A percentile compares a stretch with the other conserved stretches of the same genome.
These are phyloP conservation scores for Fistularia commersonii DNA, from an alignment of 2,797 vertebrate species.

Conservation along the genomic window DNA sequence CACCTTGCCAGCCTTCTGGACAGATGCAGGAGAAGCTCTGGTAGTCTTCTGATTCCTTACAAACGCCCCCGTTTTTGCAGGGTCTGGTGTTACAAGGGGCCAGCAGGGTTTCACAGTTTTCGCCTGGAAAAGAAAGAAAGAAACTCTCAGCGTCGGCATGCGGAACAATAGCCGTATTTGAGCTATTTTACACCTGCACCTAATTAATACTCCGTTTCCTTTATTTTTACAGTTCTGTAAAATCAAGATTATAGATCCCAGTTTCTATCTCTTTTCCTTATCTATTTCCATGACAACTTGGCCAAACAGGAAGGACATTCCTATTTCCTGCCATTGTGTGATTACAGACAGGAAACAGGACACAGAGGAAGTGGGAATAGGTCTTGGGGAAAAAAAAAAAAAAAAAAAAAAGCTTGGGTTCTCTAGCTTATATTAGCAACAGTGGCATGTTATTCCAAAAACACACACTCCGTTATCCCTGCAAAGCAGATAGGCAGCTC, in stretches of 20 bases:
- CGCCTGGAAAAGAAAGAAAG: conserved; percentile 70
- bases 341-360: conserved; percentile 84
- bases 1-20: conserved; percentile 95
- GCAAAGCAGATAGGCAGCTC: conserved; percentile 40
- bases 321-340: conserved; percentile 91
- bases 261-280: conserved; percentile 77
- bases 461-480: conserved; percentile 52
- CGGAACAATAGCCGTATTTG: background rate
- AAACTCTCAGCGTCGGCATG: conserved; percentile 17
- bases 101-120: conserved; percentile 87
- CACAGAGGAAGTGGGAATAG: conserved; percentile 69
- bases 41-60: conserved; percentile 88
- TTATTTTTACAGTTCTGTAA: background rate
- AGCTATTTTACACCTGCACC: background rate
- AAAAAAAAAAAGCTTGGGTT: conserved; percentile 57
- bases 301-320: conserved; percentile 84
- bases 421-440: conserved; percentile 51
- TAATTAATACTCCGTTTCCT: background rate
- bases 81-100: conserved; percentile 86
- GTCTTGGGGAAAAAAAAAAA: conserved; percentile 24
- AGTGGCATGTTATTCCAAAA: conserved; percentile 57
- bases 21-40: conserved; percentile 94
- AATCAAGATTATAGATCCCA: conserved; percentile 38
- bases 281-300: conserved; percentile 83
- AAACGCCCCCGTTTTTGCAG: conserved; percentile 89